A percentile compares a stretch with the other conserved stretches of the same genome.
phyloP scores from a whole-genome alignment of 2,797 vertebrate genomes.

The Danio albolineatus region DNA sequence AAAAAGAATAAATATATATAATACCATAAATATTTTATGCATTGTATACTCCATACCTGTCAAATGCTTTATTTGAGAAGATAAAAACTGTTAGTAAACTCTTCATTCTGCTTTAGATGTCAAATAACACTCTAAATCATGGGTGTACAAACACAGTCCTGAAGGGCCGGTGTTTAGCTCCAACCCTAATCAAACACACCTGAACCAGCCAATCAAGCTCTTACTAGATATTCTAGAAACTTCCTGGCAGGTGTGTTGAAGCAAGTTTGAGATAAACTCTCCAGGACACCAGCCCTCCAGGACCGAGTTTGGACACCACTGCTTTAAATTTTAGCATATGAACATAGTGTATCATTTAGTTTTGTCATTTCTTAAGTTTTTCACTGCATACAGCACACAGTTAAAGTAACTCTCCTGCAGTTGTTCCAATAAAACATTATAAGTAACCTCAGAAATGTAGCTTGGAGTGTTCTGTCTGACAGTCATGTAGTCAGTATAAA shows the following conservation, averaged over 20 bases:
- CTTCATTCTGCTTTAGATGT: not conserved
- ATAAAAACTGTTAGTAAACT: not conserved
- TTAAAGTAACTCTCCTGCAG: not conserved
- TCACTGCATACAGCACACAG: not conserved
- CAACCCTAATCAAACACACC: no score
- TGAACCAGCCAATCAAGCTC: no score
- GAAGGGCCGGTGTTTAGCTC: no score
- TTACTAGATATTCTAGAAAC: no score
- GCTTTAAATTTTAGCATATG: not conserved
- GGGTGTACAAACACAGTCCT: no score
- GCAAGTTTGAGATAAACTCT: no score
- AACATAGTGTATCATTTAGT: not conserved
- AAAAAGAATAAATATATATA: no score
- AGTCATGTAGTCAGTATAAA: conserved; percentile 35
- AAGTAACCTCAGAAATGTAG: conserved; percentile 13
- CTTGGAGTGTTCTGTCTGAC: conserved; percentile 2
- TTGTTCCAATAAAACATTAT: conserved; percentile 14
- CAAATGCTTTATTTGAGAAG: not conserved
- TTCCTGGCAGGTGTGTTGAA: no score
- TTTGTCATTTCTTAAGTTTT: not conserved
- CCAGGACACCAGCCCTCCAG: no score
- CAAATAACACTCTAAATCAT: not conserved
- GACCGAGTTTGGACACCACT: no score
- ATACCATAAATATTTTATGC: no score
- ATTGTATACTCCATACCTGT: no score